A percentile compares a stretch with the other conserved stretches of the same genome.
Evolutionary conservation across 2,113 vertebrate genomes (phyloP).

Genomic region (Charina bottae): DNA sequence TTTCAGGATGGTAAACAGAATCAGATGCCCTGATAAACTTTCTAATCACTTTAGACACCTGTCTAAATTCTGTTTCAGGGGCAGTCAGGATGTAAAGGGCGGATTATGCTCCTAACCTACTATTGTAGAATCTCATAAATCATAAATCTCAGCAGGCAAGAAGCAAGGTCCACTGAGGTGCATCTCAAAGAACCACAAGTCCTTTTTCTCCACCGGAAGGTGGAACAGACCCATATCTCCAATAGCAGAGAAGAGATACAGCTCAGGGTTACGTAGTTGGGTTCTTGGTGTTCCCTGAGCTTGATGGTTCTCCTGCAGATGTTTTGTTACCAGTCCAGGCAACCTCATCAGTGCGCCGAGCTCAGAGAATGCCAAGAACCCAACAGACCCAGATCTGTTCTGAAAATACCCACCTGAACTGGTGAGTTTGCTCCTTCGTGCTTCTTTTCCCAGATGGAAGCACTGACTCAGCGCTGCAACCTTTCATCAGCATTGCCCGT

Average conservation of each 20-base stretch:
- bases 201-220: not conserved
- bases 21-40: not conserved
- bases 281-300: not conserved
- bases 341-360: not conserved
- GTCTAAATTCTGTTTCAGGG: not conserved
- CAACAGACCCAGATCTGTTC: not conserved
- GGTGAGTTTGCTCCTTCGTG: not conserved
- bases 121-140: not conserved
- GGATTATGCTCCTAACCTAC: not conserved
- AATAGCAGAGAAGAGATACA: no score
- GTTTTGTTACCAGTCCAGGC: not conserved
- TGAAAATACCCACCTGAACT: not conserved
- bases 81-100: not conserved
- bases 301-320: not conserved
- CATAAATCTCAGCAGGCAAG: not conserved
- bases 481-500: rapidly evolving
- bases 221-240: not conserved
- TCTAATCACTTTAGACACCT: not conserved
- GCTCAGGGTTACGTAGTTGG: not conserved
- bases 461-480: not conserved
- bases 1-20: not conserved
- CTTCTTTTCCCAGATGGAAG: no score
- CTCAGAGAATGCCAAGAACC: not conserved
- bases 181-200: not conserved
- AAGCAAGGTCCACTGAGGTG: no score